These are phyloP conservation scores for Melanotaenia duboulayi DNA, from an alignment of 2,113 vertebrate species.

Conservation along the genomic window DNA sequence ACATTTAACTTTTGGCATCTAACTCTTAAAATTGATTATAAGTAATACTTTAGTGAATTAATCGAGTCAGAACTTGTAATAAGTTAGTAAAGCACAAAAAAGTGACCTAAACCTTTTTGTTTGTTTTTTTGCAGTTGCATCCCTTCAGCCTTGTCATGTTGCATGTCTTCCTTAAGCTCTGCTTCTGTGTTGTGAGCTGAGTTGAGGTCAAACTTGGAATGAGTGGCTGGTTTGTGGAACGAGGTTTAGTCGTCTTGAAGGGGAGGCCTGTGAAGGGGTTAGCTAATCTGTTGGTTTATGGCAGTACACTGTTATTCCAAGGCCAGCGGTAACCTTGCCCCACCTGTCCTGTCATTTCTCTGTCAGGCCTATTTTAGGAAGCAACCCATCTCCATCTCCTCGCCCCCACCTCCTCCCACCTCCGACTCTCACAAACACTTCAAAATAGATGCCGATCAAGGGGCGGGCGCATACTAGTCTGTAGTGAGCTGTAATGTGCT, in stretches of 20 bases:
- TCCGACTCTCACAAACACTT: constrained; percentile 56
- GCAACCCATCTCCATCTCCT: not conserved
- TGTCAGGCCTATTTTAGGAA: constrained; percentile 80
- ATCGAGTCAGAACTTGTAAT: not conserved
- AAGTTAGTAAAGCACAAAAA: not conserved
- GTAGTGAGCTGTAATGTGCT: constrained; percentile 11
- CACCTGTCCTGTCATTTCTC: constrained; percentile 86
- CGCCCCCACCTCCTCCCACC: not conserved
- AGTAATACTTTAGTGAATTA: no score
- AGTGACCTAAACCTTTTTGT: not conserved
- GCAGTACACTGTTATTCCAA: constrained; percentile 81
- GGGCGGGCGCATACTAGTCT: constrained; percentile 8
- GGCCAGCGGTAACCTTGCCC: constrained; percentile 63
- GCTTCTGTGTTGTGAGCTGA: constrained; percentile 22
- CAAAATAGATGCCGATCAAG: constrained; percentile 55
- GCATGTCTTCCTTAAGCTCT: not conserved
- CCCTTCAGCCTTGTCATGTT: constrained; percentile 6
- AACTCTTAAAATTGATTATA: no score
- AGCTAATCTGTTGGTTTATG: constrained; percentile 81
- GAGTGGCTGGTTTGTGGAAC: constrained; percentile 36
- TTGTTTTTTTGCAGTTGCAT: not conserved
- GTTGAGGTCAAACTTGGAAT: constrained; percentile 56
- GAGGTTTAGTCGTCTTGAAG: constrained; percentile 27
- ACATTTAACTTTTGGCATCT: no score
- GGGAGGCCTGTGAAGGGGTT: constrained; percentile 57